A percentile compares a stretch with the other conserved stretches of the same genome.
Evolutionary conservation across 2,888 invertebrate species (phyloP).

Genomic region (Deroplatys truncata): DNA sequence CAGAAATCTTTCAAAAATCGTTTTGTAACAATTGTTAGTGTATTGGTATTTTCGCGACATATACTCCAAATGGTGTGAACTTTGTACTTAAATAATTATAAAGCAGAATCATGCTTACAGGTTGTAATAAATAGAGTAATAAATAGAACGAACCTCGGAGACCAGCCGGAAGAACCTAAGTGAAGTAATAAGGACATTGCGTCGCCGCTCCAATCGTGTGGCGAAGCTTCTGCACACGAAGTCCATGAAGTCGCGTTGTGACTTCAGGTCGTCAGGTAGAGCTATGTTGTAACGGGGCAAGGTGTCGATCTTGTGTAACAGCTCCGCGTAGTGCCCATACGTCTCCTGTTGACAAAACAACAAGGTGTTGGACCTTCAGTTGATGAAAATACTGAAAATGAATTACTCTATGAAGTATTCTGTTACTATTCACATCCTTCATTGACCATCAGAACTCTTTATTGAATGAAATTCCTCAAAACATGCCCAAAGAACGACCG

Average conservation of each 20-base stretch:
- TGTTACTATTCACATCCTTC: no score
- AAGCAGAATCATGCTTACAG: not conserved
- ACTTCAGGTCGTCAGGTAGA: slow-evolving; percentile 58
- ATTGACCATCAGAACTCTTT: no score
- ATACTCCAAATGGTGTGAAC: no score
- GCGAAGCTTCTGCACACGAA: slow-evolving; percentile 76
- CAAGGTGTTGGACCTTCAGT: no score
- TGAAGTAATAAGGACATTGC: slow-evolving; percentile 70
- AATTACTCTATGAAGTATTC: no score
- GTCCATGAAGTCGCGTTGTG: slow-evolving; percentile 77
- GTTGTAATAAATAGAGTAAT: not conserved
- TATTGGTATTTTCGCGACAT: no score
- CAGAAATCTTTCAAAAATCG: no score
- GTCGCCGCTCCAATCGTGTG: slow-evolving; percentile 64
- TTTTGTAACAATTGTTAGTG: no score
- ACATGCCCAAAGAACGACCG: no score
- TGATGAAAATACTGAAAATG: not conserved
- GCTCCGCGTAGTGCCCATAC: slow-evolving; percentile 72
- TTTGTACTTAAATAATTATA: no score
- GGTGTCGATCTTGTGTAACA: slow-evolving; percentile 66
- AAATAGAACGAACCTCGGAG: slow-evolving; percentile 53
- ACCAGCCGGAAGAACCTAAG: slow-evolving; percentile 70
- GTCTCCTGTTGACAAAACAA: slow-evolving; percentile 53
- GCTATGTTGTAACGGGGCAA: slow-evolving; percentile 46
- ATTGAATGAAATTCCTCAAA: no score